These are phyloP conservation scores for Dromas ardeola DNA, from an alignment of 2,113 vertebrate genomes.

Conservation along the genomic window DNA sequence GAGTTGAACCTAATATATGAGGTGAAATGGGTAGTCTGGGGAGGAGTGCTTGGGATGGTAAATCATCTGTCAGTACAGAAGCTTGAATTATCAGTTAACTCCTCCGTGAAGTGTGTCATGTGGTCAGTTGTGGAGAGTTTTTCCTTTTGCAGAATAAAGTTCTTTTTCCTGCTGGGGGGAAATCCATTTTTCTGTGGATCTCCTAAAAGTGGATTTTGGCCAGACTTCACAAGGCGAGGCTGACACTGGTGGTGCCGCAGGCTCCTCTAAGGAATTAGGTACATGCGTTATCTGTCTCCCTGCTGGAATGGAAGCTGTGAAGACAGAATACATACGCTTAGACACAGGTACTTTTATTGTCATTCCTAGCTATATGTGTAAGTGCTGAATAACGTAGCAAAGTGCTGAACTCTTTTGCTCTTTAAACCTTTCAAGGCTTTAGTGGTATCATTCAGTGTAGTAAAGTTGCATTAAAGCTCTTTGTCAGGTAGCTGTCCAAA, in stretches of 20 bases:
- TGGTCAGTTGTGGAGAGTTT: not conserved
- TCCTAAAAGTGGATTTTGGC: not conserved
- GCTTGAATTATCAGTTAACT: not conserved
- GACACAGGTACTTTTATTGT: not conserved
- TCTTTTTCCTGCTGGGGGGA: not conserved
- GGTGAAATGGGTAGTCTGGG: not conserved
- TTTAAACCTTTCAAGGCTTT: not conserved
- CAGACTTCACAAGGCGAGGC: not conserved
- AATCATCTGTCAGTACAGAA: not conserved
- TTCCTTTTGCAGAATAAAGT: not conserved
- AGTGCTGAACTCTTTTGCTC: not conserved
- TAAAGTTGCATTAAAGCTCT: not conserved
- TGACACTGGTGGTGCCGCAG: not conserved
- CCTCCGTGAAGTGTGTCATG: not conserved
- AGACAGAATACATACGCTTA: not conserved
- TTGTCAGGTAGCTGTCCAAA: not conserved
- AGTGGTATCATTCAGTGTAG: not conserved
- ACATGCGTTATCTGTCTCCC: not conserved
- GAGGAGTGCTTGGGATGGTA: not conserved
- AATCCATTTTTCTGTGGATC: not conserved
- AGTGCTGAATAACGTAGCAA: not conserved
- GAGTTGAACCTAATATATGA: rapidly evolving
- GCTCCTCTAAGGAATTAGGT: not conserved
- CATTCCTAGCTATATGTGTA: not conserved
- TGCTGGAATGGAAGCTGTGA: not conserved